These are phyloP conservation scores for Ceratothoa steindachneri DNA, from an alignment of 2,888 invertebrate species.

Conservation along the genomic window DNA sequence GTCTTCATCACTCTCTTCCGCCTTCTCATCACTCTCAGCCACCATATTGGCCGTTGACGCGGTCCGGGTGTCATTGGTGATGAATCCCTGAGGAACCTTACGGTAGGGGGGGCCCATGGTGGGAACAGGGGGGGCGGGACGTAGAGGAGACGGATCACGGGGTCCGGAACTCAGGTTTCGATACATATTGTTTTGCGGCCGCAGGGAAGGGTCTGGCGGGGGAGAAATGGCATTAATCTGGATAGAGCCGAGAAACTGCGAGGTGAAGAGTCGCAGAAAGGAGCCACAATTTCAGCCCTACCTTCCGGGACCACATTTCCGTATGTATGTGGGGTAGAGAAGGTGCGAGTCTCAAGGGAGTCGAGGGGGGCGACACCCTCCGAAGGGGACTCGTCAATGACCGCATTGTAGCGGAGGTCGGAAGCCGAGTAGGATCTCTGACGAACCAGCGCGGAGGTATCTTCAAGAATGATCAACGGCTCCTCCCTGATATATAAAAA, in stretches of 20 bases:
- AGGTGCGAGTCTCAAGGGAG: too few relatives aligned
- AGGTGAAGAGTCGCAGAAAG: too few relatives aligned
- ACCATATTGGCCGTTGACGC: background rate
- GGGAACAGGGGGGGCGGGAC: background rate
- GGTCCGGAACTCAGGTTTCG: background rate
- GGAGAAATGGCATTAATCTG: too few relatives aligned
- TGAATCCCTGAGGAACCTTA: background rate
- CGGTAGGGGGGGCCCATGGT: background rate
- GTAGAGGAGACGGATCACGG: background rate
- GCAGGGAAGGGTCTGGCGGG: too few relatives aligned
- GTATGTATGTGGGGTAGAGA: slow-evolving; percentile 18
- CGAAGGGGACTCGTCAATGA: too few relatives aligned
- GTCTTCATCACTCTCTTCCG: background rate
- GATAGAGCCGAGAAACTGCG: too few relatives aligned
- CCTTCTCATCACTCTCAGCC: background rate
- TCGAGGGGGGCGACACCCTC: too few relatives aligned
- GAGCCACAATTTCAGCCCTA: too few relatives aligned
- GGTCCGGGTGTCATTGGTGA: background rate
- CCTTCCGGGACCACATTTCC: slow-evolving; percentile 19
- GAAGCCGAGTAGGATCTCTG: slow-evolving; percentile 37
- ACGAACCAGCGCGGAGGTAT: slow-evolving; percentile 14
- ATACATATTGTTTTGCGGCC: background rate
- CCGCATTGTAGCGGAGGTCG: slow-evolving; percentile 24
- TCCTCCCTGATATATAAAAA: slow-evolving; percentile 34
- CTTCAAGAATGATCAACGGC: slow-evolving; percentile 23